Evolutionary conservation across 2,797 vertebrate species (phyloP).

Genomic region (Danionella dracula): DNA sequence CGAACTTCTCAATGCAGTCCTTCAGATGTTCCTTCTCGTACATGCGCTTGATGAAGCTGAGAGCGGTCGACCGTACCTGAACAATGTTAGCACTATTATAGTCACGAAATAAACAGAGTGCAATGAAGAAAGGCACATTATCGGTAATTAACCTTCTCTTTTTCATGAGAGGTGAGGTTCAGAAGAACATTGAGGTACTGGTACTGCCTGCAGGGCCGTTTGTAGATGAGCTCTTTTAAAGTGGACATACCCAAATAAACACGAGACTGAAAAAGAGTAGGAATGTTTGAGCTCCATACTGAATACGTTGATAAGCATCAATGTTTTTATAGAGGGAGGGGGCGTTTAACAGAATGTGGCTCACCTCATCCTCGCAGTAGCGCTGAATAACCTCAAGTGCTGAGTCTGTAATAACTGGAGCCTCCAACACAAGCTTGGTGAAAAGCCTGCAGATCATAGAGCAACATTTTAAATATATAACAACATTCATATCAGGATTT

Average conservation of each 20-base stretch:
- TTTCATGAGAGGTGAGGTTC: slow-evolving; percentile 92
- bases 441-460: slow-evolving; percentile 72
- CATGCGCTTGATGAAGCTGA: slow-evolving; percentile 89
- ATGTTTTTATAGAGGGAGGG: too few relatives aligned
- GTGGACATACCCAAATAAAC: slow-evolving; percentile 94
- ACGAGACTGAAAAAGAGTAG: slow-evolving; percentile 70
- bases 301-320: too few relatives aligned
- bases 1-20: slow-evolving; percentile 92
- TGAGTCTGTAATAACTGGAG: slow-evolving; percentile 86
- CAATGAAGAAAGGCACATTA: background rate
- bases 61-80: slow-evolving; percentile 85
- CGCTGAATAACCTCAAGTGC: slow-evolving; percentile 88
- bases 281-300: background rate
- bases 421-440: slow-evolving; percentile 90
- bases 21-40: slow-evolving; percentile 90
- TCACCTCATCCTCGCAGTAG: slow-evolving; percentile 95
- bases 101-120: background rate
- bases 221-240: slow-evolving; percentile 86
- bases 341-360: background rate
- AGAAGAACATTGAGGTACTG: slow-evolving; percentile 91
- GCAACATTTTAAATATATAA: background rate
- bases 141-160: slow-evolving; percentile 78
- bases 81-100: background rate
- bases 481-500: background rate
- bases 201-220: slow-evolving; percentile 86